Evolutionary conservation across 2,113 vertebrate species (phyloP), one percentile per base, ranked within the genome.

Genomic region (Chlorocebus sabaeus): DNA sequence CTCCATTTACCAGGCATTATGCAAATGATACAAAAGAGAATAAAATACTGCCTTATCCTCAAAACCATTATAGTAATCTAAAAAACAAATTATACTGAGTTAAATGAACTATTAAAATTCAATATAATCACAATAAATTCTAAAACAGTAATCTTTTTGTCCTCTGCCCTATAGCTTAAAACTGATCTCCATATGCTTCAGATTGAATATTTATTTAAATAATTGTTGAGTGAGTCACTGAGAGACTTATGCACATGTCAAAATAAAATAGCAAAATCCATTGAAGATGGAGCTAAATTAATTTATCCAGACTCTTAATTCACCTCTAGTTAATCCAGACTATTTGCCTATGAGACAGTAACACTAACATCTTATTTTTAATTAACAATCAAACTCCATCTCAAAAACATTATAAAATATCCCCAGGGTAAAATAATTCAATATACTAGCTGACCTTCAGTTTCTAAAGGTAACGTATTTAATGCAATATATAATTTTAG

Each of bases 81-180:
- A 92, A 79, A 92, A 81, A 89, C 38, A 97, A 88, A 95, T 95
- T 86, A 97, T 57, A 80, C 16, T 89, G 83, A 96, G 38, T 93
- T 93, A 96, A 96, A 76, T 88, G 55, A 91, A 93, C 96, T 93
- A 95, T 92, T 95, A 96, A 96, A 91, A 91, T 95, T 93, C 85
- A 93, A 89, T 96, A 96, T 92, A 89, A 89, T 97, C 78, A 93
- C 25, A 82, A 80, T 85, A 88, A 96, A 92, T 92, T 94, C 86
- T 94, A 68, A 68, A 89, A n/a, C 43, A 94, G 38, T 32, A 40
- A 93, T 91, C 30, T 84, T 91, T 81, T 84, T 88, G 55, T 81
- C 45, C 35, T 91, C 35, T 97, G 78, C 20, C 35, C 73, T 10
- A 83, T 82, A 86, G 30, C 72, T 92, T 91, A 73, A 85, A 82